phyloP scores from a whole-genome alignment of 1,140 invertebrate genomes.

The Heliconius hermathena region DNA sequence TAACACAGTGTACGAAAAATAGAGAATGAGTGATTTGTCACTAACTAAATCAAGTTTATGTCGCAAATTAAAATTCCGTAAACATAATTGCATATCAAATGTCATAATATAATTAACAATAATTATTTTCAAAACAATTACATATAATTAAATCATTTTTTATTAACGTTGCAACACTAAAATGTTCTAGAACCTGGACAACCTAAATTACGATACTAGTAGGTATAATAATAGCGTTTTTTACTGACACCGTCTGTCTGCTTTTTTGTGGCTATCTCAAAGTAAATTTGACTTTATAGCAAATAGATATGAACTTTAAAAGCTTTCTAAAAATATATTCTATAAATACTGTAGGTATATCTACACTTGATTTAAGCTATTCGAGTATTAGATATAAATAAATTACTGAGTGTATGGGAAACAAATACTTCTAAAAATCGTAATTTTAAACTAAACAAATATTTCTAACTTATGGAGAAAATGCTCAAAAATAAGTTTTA shows the following conservation, averaged over 20 bases:
- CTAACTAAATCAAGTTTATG: background rate
- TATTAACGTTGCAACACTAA: background rate
- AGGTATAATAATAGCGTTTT: conserved; percentile 40
- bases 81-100: too few relatives aligned
- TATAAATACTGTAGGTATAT: background rate
- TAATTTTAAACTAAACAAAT: too few relatives aligned
- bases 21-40: background rate
- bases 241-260: conserved; percentile 40
- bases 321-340: background rate
- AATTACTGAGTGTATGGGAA: too few relatives aligned
- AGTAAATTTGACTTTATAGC: conserved; percentile 4
- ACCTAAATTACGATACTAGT: conserved; percentile 33
- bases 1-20: too few relatives aligned
- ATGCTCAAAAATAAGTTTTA: too few relatives aligned
- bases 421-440: too few relatives aligned
- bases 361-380: background rate
- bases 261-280: conserved; percentile 39
- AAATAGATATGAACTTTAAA: conserved; percentile 9
- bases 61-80: too few relatives aligned
- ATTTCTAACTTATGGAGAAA: too few relatives aligned
- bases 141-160: background rate
- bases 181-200: conserved; percentile 23
- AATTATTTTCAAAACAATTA: background rate
- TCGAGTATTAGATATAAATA: too few relatives aligned
- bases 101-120: too few relatives aligned